Conservation (phyloP, 2,888 invertebrate genomes). For the Dryomyza anilis region DNA sequence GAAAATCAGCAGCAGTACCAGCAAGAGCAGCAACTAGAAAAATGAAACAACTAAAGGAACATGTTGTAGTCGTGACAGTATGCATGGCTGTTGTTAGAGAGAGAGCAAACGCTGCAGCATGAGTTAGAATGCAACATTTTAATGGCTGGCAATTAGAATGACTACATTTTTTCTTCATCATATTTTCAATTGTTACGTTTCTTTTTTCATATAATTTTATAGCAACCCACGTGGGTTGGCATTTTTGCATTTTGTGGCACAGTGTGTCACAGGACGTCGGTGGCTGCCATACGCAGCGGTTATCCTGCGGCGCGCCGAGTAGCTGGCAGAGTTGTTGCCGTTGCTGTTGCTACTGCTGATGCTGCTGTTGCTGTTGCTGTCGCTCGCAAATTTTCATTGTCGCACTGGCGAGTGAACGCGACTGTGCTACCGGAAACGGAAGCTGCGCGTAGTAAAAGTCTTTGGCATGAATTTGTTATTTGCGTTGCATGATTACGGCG, state of each 20-base stretch:
- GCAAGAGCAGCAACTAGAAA: background rate
- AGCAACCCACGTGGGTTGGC: background rate
- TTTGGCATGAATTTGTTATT: conserved; percentile 19
- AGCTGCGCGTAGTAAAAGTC: conserved; percentile 22
- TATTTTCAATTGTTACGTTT: background rate
- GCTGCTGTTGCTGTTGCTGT: background rate
- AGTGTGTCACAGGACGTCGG: background rate
- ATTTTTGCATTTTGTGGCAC: background rate
- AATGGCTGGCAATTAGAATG: conserved; percentile 36
- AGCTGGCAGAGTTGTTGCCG: background rate
- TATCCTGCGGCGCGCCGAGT: background rate
- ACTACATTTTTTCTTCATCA: conserved; percentile 24
- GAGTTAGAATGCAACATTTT: conserved; percentile 33
- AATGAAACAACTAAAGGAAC: background rate
- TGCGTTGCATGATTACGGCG: background rate
- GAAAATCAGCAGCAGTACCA: background rate
- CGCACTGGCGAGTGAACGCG: background rate
- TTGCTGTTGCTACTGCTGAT: background rate
- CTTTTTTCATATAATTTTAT: background rate
- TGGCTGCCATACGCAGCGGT: background rate
- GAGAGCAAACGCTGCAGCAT: background rate
- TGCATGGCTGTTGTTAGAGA: too few relatives aligned
- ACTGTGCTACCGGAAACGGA: conserved; percentile 13
- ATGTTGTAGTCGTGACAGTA: background rate
- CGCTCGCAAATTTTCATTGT: conserved; percentile 10